Evolutionary conservation across 2,113 vertebrate species (phyloP).

Genomic region (Crotalus tigris): DNA sequence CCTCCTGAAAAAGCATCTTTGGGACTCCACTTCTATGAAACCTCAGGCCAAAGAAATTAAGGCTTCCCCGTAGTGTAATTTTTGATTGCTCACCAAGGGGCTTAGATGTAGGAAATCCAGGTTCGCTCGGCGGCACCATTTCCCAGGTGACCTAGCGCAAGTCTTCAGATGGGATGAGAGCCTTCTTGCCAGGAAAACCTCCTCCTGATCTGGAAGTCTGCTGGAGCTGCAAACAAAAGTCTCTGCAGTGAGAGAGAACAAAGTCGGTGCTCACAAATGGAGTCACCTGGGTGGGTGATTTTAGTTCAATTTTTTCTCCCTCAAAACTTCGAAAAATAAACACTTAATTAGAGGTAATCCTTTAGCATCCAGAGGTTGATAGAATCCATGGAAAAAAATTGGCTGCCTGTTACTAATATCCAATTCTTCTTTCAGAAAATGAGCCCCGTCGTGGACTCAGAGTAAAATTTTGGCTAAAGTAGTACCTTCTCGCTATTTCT

Average conservation of each 20-base stretch:
- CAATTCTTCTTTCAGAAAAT: background rate
- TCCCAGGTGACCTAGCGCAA: background rate
- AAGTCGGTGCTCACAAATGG: background rate
- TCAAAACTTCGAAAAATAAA: background rate
- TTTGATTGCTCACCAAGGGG: too few relatives aligned
- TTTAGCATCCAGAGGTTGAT: background rate
- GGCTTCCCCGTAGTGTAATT: background rate
- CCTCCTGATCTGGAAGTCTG: background rate
- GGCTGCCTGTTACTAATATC: background rate
- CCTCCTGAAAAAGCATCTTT: too few relatives aligned
- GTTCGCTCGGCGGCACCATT: background rate
- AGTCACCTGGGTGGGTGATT: background rate
- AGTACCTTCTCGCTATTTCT: conserved; percentile 36
- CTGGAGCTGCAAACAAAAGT: background rate
- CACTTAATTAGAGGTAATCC: background rate
- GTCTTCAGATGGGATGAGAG: background rate
- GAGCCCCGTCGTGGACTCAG: background rate
- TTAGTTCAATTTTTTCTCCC: background rate
- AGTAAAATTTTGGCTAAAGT: conserved; percentile 10
- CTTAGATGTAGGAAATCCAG: background rate
- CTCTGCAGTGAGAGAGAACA: background rate
- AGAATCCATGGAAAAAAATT: background rate
- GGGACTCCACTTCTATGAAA: background rate
- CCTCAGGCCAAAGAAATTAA: background rate
- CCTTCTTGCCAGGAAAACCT: background rate